Percentiles rank a stretch among this genome's conserved stretches.
Evolutionary conservation across 2,113 vertebrate species (phyloP).

Genomic region (Columba janthina): DNA sequence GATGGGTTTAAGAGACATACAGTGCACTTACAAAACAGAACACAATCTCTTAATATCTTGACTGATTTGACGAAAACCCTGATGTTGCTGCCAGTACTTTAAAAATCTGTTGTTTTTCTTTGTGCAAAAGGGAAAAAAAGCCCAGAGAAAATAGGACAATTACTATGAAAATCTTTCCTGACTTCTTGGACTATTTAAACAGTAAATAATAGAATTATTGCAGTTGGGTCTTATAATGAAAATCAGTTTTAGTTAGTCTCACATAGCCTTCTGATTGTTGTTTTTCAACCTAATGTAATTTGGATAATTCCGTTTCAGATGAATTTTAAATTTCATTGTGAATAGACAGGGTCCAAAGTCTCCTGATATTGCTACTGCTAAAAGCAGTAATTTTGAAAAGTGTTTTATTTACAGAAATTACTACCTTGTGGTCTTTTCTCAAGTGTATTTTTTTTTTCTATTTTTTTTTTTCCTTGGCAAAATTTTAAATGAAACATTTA

Average conservation of each 20-base stretch:
- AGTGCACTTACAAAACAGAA: neutral
- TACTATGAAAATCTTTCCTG: neutral
- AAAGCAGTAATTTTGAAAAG: neutral
- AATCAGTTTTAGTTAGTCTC: conserved; percentile 5
- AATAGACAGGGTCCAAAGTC: neutral
- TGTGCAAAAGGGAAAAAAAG: neutral
- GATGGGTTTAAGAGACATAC: neutral
- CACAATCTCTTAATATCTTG: neutral
- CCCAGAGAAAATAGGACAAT: neutral
- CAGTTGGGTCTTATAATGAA: neutral
- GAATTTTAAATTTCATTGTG: neutral
- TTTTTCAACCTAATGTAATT: neutral
- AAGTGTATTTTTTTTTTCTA: neutral
- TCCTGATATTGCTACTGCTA: neutral
- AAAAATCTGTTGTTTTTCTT: neutral
- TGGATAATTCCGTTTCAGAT: neutral
- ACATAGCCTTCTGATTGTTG: neutral
- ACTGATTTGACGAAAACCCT: neutral
- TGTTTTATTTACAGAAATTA: neutral
- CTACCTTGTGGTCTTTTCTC: neutral
- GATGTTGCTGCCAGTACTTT: neutral
- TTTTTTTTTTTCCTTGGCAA: neutral
- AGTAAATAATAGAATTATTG: neutral
- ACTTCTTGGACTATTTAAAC: neutral
- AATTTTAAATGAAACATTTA: neutral